Base-by-base conservation (phyloP, 2,888 invertebrate species). In the Drosophila mercatorum region DNA sequence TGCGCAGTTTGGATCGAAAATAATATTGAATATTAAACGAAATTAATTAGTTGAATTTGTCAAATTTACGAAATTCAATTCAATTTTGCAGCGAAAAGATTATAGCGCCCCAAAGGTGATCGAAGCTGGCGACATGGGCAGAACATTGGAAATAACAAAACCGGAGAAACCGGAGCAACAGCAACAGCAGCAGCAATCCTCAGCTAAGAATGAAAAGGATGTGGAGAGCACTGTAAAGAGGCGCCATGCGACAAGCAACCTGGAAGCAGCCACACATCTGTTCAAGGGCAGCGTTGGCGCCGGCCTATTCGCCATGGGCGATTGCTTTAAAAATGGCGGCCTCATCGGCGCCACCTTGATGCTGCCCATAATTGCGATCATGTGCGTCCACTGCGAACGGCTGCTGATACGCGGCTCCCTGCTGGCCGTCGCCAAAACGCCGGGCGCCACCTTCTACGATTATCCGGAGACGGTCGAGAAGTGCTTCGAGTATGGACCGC, bases 281-380 rank as follows among this genome's bases (percentile, higher is more conserved):
- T 95, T 99, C 91, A 97, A 98, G 91, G 98, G 98, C 10, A 98
- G 98, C 93, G 96, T 99, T 53, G 99, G 99, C 28, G 98, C 98
- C 0, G 99, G 99, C 0, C 95, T 99, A 79, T 95, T 99, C 87
- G 98, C 98, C 2, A 97, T 99, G 95, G 98, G 99, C 17, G 96
- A 97, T 91, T 98, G 97, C 3, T 96, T 98, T 91, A 96, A 95
- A 92, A 97, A 99, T 92, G 97, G 98, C 31, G 99, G 99, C 2
- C 93, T 99, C 2, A 92, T 97, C 72, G 95, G 98, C 47, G 96
- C 97, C 2, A 95, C 97, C 10, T 93, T 96, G 58, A 95, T 97
- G 75, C 95, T 98, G 4, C 94, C 96, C 8, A 78, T 97, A n/a
- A 95, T 99, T 22, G 98, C 98, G n/a, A 83, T 97, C 62, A 95